phyloP scores from a whole-genome alignment of 92 coral and sea anemone species.

The Heteractis magnifica region DNA sequence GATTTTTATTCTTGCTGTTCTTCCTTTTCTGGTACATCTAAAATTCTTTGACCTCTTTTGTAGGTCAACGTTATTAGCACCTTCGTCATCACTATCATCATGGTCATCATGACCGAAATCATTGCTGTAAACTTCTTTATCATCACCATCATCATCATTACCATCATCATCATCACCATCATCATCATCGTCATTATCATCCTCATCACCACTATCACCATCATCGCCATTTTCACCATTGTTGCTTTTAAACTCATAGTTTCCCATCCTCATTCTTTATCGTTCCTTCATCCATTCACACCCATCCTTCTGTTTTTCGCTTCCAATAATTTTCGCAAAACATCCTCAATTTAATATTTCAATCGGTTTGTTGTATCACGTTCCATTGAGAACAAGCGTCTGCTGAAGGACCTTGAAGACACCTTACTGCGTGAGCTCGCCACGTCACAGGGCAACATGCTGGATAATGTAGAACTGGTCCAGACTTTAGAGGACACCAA shows the following conservation, averaged over 20 bases:
- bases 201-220: not conserved
- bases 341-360: not conserved
- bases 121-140: too few species aligned
- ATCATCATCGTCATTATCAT: not conserved
- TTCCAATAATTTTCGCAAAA: too few species aligned
- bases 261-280: too few species aligned
- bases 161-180: too few species aligned
- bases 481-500: constrained; percentile 98
- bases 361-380: not conserved
- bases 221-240: not conserved
- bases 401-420: constrained; percentile 93
- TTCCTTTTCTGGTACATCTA: not conserved
- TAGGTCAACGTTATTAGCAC: not conserved
- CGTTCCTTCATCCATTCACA: too few species aligned
- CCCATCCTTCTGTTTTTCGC: too few species aligned
- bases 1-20: not conserved
- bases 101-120: not conserved
- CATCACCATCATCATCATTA: too few species aligned
- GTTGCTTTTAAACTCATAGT: not conserved
- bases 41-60: not conserved
- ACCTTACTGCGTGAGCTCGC: constrained; percentile 97
- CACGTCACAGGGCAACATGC: constrained; percentile 98
- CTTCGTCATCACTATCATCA: not conserved
- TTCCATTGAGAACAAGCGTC: constrained; percentile 89
- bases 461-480: constrained; percentile 94